These are phyloP conservation scores for Capromys pilorides DNA, from an alignment of 2,797 vertebrate genomes.

Conservation along the genomic window DNA sequence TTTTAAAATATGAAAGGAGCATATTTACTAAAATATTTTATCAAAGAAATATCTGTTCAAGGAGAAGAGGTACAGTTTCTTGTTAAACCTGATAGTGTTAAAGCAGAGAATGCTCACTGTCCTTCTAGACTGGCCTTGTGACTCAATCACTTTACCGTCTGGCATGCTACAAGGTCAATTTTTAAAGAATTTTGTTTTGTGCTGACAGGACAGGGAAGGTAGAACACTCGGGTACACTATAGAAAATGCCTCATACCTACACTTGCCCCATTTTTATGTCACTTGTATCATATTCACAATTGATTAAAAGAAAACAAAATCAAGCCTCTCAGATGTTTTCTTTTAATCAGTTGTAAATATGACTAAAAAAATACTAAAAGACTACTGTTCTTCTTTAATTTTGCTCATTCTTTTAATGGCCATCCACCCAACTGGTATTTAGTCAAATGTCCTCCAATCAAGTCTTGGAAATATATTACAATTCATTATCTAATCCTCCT, in stretches of 20 bases:
- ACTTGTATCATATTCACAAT: not conserved
- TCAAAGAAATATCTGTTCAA: constrained; percentile 44
- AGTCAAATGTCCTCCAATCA: not conserved
- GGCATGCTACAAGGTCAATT: not conserved
- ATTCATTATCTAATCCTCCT: not conserved
- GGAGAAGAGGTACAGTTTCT: not conserved
- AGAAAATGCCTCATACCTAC: not conserved
- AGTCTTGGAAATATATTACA: not conserved
- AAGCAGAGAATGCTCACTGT: not conserved
- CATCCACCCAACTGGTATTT: not conserved
- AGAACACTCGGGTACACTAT: not conserved
- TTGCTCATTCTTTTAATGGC: not conserved
- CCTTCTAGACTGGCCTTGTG: not conserved
- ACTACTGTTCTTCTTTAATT: not conserved
- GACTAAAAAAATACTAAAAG: not conserved
- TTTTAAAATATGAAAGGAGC: constrained; percentile 33
- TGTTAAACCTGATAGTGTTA: not conserved
- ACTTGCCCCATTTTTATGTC: not conserved
- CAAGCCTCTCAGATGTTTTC: not conserved
- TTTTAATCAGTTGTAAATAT: constrained; percentile 15
- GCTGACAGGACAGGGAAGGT: not conserved
- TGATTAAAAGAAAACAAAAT: too few relatives aligned
- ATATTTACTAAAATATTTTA: not conserved
- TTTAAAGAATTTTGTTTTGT: not conserved
- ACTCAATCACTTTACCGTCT: not conserved